Conservation (phyloP, 2,113 vertebrate genomes). For the Mohoua ochrocephala region DNA sequence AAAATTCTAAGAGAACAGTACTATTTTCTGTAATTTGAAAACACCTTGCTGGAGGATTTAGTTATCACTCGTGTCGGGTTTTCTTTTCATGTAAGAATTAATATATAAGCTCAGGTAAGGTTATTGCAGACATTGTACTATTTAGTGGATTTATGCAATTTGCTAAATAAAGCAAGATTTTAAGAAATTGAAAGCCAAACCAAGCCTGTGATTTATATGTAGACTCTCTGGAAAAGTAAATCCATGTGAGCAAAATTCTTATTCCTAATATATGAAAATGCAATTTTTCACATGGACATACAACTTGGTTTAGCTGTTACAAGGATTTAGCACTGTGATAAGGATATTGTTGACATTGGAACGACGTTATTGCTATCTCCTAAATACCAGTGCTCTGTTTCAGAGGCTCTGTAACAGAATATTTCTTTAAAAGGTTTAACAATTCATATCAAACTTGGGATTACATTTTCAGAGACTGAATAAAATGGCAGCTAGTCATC, state of each 20-base stretch:
- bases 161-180: neutral
- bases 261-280: neutral
- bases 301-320: neutral
- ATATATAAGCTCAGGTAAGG: neutral
- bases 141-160: neutral
- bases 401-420: neutral
- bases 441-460: neutral
- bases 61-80: neutral
- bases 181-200: neutral
- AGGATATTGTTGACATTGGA: neutral
- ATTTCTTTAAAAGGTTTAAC: neutral
- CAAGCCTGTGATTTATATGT: neutral
- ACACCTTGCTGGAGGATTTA: neutral
- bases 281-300: neutral
- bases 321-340: neutral
- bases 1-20: neutral
- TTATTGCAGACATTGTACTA: neutral
- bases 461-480: neutral
- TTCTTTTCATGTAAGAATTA: neutral
- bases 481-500: neutral
- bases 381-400: neutral
- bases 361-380: neutral
- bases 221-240: neutral
- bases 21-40: neutral
- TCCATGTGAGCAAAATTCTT: neutral